Evolutionary conservation across 2,888 invertebrate genomes (phyloP).

Genomic region (Lasioglossum malachurum): DNA sequence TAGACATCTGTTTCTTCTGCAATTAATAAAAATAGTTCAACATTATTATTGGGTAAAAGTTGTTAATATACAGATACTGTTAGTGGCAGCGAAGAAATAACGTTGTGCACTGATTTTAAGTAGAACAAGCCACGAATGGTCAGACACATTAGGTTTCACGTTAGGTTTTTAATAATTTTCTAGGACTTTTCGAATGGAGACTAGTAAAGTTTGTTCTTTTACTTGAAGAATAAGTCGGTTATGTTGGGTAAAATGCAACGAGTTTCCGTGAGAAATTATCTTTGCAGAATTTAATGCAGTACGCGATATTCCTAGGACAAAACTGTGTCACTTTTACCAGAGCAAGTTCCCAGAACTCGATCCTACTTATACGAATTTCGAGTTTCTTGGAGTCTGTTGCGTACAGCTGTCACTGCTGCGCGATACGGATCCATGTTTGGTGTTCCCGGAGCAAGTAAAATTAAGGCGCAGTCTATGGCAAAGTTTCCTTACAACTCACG

Average conservation of each 20-base stretch:
- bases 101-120: not conserved
- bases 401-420: constrained; percentile 55
- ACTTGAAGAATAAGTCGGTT: not conserved
- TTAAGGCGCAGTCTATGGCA: constrained; percentile 51
- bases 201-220: not conserved
- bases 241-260: not conserved
- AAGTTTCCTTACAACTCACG: constrained; percentile 35
- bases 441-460: constrained; percentile 49
- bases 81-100: too few relatives aligned
- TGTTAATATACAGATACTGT: not conserved
- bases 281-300: not conserved
- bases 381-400: constrained; percentile 57
- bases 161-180: not conserved
- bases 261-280: not conserved
- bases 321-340: constrained; percentile 49
- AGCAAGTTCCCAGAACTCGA: constrained; percentile 43
- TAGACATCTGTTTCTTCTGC: not conserved
- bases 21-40: not conserved
- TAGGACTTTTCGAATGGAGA: not conserved
- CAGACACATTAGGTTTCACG: not conserved
- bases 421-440: constrained; percentile 53
- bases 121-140: not conserved
- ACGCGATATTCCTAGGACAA: constrained; percentile 20
- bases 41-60: not conserved
- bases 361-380: constrained; percentile 53